Conservation (phyloP, 2,888 invertebrate genomes). For the Eucriotettix oculatus region DNA sequence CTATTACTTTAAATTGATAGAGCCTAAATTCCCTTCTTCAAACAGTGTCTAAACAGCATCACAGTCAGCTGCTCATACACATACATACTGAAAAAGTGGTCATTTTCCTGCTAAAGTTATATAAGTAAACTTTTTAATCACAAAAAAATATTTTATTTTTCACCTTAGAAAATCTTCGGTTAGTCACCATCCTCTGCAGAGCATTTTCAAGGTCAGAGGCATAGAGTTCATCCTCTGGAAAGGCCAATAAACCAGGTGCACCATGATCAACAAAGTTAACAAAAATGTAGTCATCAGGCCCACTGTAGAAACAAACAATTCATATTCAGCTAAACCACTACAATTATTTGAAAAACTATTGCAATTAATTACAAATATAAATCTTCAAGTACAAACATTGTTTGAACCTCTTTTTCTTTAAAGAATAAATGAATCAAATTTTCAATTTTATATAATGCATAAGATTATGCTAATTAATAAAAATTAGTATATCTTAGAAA, state of each 20-base stretch:
- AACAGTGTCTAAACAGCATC: too few species aligned
- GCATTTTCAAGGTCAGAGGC: slow-evolving; percentile 18
- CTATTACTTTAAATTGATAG: too few species aligned
- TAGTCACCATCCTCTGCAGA: slow-evolving; percentile 25
- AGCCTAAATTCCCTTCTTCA: too few species aligned
- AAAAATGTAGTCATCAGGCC: slow-evolving; percentile 37
- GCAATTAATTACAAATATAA: slow-evolving; percentile 27
- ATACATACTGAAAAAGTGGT: too few species aligned
- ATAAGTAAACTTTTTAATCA: background rate
- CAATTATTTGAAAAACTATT: background rate
- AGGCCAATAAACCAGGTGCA: slow-evolving; percentile 35
- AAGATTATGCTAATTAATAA: too few species aligned
- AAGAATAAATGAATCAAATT: too few species aligned
- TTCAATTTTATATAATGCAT: too few species aligned
- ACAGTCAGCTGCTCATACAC: too few species aligned
- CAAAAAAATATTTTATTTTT: background rate
- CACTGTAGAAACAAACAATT: slow-evolving; percentile 22
- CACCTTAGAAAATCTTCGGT: slow-evolving; percentile 29
- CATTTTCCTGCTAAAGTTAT: too few species aligned
- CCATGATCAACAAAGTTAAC: slow-evolving; percentile 45
- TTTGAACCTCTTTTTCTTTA: slow-evolving; percentile 3
- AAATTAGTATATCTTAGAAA: background rate
- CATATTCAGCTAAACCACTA: background rate
- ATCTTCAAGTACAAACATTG: slow-evolving; percentile 36
- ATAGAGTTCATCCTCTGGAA: slow-evolving; percentile 25